These are phyloP conservation scores for Xestoiulus laeticollis DNA, from an alignment of 2,888 invertebrate species.

Conservation along the genomic window DNA sequence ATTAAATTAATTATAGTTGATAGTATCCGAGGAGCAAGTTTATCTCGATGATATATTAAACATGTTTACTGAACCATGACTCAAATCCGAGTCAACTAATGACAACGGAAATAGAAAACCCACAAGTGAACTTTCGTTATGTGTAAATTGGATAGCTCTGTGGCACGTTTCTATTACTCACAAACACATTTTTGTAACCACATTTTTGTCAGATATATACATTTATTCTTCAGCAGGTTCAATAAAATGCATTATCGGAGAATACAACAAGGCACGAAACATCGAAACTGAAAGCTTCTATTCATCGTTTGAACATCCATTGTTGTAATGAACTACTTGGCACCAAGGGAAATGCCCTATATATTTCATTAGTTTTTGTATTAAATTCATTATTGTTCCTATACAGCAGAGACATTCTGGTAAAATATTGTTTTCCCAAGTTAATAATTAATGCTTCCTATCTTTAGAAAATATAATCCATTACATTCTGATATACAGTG, in stretches of 20 bases:
- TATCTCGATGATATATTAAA: background rate
- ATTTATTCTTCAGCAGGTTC: background rate
- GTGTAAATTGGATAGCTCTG: background rate
- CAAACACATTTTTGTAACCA: background rate
- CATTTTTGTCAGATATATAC: background rate
- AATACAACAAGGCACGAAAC: background rate
- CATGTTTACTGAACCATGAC: background rate
- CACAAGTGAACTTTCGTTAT: background rate
- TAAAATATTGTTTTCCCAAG: constrained; percentile 13
- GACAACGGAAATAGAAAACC: background rate
- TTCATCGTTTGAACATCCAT: background rate
- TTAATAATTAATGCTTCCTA: background rate
- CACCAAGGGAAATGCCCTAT: background rate
- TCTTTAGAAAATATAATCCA: background rate
- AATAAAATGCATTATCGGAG: background rate
- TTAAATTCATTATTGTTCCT: background rate
- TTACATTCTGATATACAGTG: background rate
- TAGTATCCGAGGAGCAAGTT: background rate
- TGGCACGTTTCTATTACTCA: background rate
- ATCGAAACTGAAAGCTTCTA: background rate
- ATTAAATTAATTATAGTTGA: background rate
- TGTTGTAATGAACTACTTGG: background rate
- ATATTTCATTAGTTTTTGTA: background rate
- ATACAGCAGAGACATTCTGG: background rate
- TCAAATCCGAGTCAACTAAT: background rate